Percentiles rank a stretch among this genome's conserved stretches.
These are phyloP conservation scores for Zoanthus solanderi DNA, from an alignment of 92 coral and sea anemone genomes.

Conservation along the genomic window DNA sequence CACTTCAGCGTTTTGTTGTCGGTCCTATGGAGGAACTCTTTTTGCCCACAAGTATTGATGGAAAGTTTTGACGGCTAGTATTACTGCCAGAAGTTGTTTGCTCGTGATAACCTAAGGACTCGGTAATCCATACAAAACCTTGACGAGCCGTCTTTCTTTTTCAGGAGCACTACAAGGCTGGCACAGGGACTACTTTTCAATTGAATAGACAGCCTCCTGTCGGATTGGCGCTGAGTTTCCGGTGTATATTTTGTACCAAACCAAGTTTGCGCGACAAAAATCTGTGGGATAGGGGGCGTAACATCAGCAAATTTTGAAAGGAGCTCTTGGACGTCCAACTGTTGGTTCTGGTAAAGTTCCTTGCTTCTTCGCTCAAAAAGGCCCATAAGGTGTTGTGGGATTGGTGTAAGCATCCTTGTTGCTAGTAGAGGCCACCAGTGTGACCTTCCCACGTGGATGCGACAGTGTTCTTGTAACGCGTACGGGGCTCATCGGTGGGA, in stretches of 20 bases:
- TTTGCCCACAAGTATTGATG: not conserved
- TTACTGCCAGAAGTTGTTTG: conserved; percentile 41
- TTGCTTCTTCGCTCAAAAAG: conserved; percentile 39
- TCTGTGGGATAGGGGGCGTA: conserved; percentile 35
- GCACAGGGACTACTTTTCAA: conserved; percentile 35
- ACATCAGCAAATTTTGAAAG: conserved; percentile 13
- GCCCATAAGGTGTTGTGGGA: not conserved
- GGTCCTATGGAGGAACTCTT: not conserved
- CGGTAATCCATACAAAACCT: conserved; percentile 49
- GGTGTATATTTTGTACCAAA: conserved; percentile 49
- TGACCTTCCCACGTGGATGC: conserved; percentile 64
- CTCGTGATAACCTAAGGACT: conserved; percentile 22
- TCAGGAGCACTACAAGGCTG: conserved; percentile 29
- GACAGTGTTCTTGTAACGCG: conserved; percentile 50
- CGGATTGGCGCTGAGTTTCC: conserved; percentile 50
- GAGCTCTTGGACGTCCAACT: conserved; percentile 37
- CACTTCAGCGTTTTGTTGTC: not conserved
- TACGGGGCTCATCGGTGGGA: conserved; percentile 59
- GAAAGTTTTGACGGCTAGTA: not conserved
- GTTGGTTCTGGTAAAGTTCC: not conserved
- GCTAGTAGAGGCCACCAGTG: not conserved
- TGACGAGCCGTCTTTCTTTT: conserved; percentile 25
- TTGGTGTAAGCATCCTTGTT: not conserved
- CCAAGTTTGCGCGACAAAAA: conserved; percentile 52
- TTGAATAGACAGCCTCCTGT: conserved; percentile 8